phyloP scores from a whole-genome alignment of 2,888 invertebrate species.

The Parnassius apollo region DNA sequence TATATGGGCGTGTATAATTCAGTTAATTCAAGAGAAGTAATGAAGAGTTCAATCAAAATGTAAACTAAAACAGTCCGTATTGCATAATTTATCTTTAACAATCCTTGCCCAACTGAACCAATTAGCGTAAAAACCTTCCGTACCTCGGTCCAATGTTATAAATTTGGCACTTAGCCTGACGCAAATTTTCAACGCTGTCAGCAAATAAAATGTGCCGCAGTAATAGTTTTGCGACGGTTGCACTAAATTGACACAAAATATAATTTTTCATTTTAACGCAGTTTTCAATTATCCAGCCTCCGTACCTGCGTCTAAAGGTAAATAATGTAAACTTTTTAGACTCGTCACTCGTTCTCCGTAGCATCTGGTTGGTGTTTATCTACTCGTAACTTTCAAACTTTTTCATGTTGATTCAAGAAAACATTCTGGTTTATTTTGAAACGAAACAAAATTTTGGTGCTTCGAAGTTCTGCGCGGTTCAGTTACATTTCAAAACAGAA shows the following conservation, averaged over 20 bases:
- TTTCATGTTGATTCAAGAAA: constrained; percentile 16
- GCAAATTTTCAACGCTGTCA: constrained; percentile 76
- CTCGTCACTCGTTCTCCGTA: constrained; percentile 16
- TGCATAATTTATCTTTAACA: constrained; percentile 81
- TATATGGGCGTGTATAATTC: constrained; percentile 26
- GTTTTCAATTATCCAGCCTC: constrained; percentile 48
- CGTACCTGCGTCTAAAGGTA: constrained; percentile 24
- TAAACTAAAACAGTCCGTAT: constrained; percentile 75
- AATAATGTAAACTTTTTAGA: constrained; percentile 25
- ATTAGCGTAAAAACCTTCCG: constrained; percentile 76
- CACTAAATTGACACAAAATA: constrained; percentile 66
- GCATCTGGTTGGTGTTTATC: constrained; percentile 21
- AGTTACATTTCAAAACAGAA: no score
- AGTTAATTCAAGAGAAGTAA: constrained; percentile 54
- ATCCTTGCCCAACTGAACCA: constrained; percentile 74
- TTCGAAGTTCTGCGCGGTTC: background rate
- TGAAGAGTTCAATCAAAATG: constrained; percentile 76
- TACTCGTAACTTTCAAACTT: constrained; percentile 18
- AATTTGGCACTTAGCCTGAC: constrained; percentile 81
- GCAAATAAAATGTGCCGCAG: constrained; percentile 73
- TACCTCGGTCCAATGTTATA: constrained; percentile 72
- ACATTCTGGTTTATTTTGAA: constrained; percentile 18
- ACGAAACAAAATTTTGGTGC: constrained; percentile 5
- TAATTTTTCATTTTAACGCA: constrained; percentile 51
- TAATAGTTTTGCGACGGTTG: constrained; percentile 68